Base-by-base conservation (phyloP, 1,140 invertebrate species). In the Helicoverpa zea region DNA sequence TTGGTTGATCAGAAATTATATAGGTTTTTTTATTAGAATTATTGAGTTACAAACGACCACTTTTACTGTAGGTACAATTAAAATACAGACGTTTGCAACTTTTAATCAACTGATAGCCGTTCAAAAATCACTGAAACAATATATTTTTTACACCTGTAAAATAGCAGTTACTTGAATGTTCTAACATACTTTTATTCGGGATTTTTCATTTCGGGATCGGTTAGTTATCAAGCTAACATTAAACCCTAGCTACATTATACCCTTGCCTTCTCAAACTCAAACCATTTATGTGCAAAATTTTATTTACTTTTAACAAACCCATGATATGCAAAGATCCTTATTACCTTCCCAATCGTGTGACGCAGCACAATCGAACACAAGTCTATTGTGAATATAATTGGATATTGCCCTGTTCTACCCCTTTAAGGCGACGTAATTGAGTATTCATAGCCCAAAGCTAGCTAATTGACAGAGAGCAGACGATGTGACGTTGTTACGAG, bases 401-500 rank as follows among this genome's bases (percentile, higher is more conserved):
- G 80, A 61, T 58, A 75, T 77, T 84, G 79, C 80, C 54, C 80
- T 68, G 68, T 72, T 79, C 30, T 51, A 29, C n/a, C 83, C 83
- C 16, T 79, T 70, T 80, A 84, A 43, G 83, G 83, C 51, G 7
- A 47, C 74, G 68, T 84, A 81, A 84, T 84, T 84, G 83, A 84
- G 83, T 84, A 81, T 84, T 84, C 83, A 84, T 81, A 79, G 83
- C 30, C 79, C 63, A 76, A 81, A 78, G 68, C 23, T 64, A 76
- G 56, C 80, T 84, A 84, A 84, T 84, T 84, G 83, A 84, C 83
- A 84, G 81, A 59, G 73, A 68, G 13, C 18, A 51, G 72, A 51
- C 72, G 74, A 76, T 12, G 70, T 81, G 79, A 81, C 79, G 47
- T 81, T 80, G 73, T 72, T 14, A 14, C 49, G 49, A 72, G 49